Evolutionary conservation across 2,888 invertebrate species (phyloP).

Genomic region (Cyrtodaria siliqua): DNA sequence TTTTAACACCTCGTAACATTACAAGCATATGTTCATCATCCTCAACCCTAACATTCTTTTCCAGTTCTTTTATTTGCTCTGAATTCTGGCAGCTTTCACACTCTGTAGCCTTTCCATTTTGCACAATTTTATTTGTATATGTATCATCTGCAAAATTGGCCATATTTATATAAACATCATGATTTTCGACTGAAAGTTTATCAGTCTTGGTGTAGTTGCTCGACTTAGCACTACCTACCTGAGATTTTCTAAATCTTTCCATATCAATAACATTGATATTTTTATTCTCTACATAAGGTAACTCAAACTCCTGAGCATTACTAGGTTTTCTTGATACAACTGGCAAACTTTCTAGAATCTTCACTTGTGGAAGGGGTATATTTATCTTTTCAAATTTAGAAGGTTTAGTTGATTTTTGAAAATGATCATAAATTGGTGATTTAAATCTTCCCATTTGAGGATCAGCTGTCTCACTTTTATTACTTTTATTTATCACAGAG

Average conservation of each 20-base stretch:
- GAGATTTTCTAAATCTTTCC: too few species aligned
- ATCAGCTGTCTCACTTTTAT: background rate
- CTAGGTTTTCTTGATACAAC: background rate
- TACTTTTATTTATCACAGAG: slow-evolving; percentile 2
- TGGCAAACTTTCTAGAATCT: slow-evolving; percentile 49
- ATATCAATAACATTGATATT: too few species aligned
- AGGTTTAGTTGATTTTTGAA: slow-evolving; percentile 18
- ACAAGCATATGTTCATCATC: background rate
- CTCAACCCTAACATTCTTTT: slow-evolving; percentile 1
- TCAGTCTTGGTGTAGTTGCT: background rate
- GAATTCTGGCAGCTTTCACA: slow-evolving; percentile 12
- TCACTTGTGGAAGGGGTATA: slow-evolving; percentile 47
- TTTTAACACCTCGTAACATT: too few species aligned
- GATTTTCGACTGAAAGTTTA: background rate
- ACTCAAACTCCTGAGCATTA: background rate
- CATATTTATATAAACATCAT: background rate
- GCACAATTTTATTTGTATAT: too few species aligned
- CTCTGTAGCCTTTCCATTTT: slow-evolving; percentile 1
- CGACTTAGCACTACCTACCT: background rate
- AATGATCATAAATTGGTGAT: background rate
- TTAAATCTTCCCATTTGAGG: background rate
- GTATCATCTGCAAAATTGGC: too few species aligned
- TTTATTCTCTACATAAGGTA: background rate
- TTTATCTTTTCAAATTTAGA: slow-evolving; percentile 43
- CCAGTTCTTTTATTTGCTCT: background rate